Evolutionary conservation across 2,888 invertebrate species (phyloP).

Genomic region (Oxytorus armatus): DNA sequence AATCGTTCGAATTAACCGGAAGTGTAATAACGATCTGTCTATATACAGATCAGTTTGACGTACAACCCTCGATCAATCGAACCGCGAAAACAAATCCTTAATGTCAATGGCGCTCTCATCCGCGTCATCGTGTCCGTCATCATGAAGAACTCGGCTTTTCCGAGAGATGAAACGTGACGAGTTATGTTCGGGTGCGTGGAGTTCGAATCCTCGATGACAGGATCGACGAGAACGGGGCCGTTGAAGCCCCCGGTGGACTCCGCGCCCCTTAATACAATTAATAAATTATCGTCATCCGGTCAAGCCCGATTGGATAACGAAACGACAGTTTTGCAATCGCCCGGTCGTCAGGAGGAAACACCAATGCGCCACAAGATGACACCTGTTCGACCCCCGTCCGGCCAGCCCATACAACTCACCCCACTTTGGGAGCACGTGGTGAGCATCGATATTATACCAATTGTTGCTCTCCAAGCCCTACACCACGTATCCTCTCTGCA

Average conservation of each 20-base stretch:
- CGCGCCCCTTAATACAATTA: conserved; percentile 84
- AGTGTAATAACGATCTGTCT: too few relatives aligned
- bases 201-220: conserved; percentile 78
- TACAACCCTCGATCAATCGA: too few relatives aligned
- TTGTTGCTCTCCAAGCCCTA: conserved; percentile 31
- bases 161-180: conserved; percentile 69
- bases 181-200: conserved; percentile 79
- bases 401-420: conserved; percentile 87
- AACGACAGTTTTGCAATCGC: conserved; percentile 73
- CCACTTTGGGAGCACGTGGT: conserved; percentile 93
- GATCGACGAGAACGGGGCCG: conserved; percentile 77
- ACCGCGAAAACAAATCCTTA: too few relatives aligned
- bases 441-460: conserved; percentile 67
- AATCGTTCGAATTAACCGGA: too few relatives aligned
- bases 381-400: conserved; percentile 74
- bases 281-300: conserved; percentile 71
- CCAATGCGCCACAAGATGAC: conserved; percentile 76
- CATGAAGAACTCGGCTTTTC: conserved; percentile 52
- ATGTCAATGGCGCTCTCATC: too few relatives aligned
- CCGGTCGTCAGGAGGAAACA: conserved; percentile 61
- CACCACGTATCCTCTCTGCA: too few relatives aligned
- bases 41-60: too few relatives aligned
- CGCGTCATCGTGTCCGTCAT: too few relatives aligned
- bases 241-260: conserved; percentile 80
- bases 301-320: conserved; percentile 16